Base-by-base conservation (phyloP, 92 coral and sea anemone species). In the Epizoanthus rinbou region DNA sequence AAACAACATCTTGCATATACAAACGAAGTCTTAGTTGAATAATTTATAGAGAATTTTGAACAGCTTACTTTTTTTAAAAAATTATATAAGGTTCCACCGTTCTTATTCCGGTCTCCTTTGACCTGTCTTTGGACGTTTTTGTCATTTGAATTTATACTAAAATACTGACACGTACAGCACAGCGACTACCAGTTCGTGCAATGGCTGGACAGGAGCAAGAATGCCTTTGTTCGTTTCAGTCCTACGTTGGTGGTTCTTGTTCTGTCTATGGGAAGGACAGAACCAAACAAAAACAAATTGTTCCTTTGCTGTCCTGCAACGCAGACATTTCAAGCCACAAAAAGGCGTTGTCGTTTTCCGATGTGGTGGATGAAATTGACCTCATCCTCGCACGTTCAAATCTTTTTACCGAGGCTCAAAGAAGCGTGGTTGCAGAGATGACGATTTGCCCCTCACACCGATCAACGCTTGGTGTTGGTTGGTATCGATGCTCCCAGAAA, bases 371-470 rank as follows among this genome's bases (percentile, higher is more conserved):
- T 24, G 79, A 53, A 73, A 62, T 52, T 9, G 79, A 73, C 4
- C 79, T 73, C 18, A 50, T 73, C 25, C 63, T 73, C 6, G 54
- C 59, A 14, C 79, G 79, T 15, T 59, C 24, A 7, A 5, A 25
- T 45, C 35, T 57, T 21, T 28, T 73, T 22, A n/a, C 31, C 53
- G 64, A 73, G 56, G 25, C 79, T 50, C 41, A 73, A 59, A 73
- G 79, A 62, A 50, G 62, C 56, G 57, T 73, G 18, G 64, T 3
- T 5, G 19, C 35, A 11, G 39, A 73, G 21, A 15, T 73, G 17
- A 73, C 79, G 15, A 73, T 73, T 64, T 73, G 79, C 45, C 79
- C n/a, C 79, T 53, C 64, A 14, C 79, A 73, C 56, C 62, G 79
- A 33, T 73, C 25, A 31, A 53, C 24, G 17, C 79, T 53, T 25